Base-by-base conservation (phyloP, 2,113 vertebrate genomes). In the Thamnaconus septentrionalis region DNA sequence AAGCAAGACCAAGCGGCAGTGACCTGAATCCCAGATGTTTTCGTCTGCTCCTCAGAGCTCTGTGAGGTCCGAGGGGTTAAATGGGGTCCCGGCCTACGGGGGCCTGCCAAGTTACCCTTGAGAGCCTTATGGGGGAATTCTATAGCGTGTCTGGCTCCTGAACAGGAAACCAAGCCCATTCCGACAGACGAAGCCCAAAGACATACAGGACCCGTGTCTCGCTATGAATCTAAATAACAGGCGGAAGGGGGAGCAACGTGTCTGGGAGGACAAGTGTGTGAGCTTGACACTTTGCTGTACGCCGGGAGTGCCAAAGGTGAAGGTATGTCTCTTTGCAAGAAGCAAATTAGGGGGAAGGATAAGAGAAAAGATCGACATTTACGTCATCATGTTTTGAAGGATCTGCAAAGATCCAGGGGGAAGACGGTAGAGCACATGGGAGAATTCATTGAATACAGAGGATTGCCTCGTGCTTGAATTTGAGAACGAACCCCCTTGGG, bases 91-190 rank as follows among this genome's bases (percentile, higher is more conserved):
- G 46, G 18, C 64, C 62, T 58, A 57, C 59, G 56, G 42, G 10
- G 46, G 49, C 64, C 49, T 52, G 76, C 73, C 69, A 63, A 74
- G 64, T 59, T 56, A 59, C 66, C 61, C 59, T 51, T 0, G 1
- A 61, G 81, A 31, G 18, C 18, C 41, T 61, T 71, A 72, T 67
- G 83, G 79, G 71, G 78, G 79, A 81, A 80, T 62, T 78, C 71
- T 84, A 83, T 71, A 86, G 62, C 73, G 72, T 50, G 75, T 70
- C 81, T 76, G 78, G 75, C 59, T 75, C 62, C 75, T 61, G 60
- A 59, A 78, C 80, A 81, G 83, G 81, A 87, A 84, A 67, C 85
- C 79, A 73, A 82, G 5, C 81, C 79, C 67, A 56, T 64, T 7
- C 50, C 64, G 61, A 66, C 60, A 78, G 70, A 69, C 56, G 40